Conservation (phyloP, 2,113 vertebrate genomes). For the Noturus placidus region DNA sequence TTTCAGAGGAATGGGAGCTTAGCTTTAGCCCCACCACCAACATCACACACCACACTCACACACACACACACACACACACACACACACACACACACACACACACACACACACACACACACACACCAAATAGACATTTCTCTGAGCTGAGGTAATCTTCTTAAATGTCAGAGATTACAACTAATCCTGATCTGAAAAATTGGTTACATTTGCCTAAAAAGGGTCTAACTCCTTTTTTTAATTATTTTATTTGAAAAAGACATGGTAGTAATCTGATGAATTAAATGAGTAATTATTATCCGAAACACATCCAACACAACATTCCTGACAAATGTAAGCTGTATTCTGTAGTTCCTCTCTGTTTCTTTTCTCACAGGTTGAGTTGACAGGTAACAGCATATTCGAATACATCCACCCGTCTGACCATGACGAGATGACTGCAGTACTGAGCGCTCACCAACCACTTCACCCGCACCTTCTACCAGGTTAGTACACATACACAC, state of each 20-base stretch:
- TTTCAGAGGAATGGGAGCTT: slow-evolving; percentile 56
- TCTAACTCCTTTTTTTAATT: neutral
- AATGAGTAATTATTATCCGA: neutral
- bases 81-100: slow-evolving; percentile 16
- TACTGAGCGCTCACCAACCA: slow-evolving; percentile 83
- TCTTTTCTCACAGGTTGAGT: slow-evolving; percentile 81
- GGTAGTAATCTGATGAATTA: slow-evolving; percentile 21
- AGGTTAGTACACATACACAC: slow-evolving; percentile 68
- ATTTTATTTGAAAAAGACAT: neutral
- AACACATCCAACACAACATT: neutral
- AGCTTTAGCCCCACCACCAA: slow-evolving; percentile 42
- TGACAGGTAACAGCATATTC: slow-evolving; percentile 94
- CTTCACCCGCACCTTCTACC: slow-evolving; percentile 83
- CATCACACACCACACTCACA: slow-evolving; percentile 32
- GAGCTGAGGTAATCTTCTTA: slow-evolving; percentile 54
- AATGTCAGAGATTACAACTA: slow-evolving; percentile 45
- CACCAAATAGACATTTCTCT: slow-evolving; percentile 46
- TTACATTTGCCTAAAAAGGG: slow-evolving; percentile 8
- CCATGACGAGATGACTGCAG: slow-evolving; percentile 92
- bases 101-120: slow-evolving; percentile 23
- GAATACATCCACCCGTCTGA: slow-evolving; percentile 96
- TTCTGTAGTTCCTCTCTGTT: neutral
- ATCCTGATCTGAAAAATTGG: slow-evolving; percentile 37
- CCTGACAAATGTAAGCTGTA: neutral
- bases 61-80: slow-evolving; percentile 19